phyloP scores from a whole-genome alignment of 1,140 invertebrate species.

The Neelides sp. region DNA sequence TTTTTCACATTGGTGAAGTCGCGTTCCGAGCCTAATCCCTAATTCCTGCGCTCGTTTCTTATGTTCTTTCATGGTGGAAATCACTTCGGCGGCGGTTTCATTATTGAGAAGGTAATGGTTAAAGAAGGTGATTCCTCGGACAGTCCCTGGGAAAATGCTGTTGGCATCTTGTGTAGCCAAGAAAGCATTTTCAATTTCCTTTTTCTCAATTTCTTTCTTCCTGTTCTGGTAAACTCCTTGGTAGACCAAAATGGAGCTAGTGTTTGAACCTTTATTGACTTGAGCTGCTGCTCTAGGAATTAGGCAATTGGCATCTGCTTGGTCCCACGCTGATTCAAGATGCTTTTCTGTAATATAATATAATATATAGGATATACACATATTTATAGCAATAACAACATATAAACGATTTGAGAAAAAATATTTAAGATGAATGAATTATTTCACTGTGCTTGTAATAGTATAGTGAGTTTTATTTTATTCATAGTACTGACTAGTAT shows the following conservation, averaged over 20 bases:
- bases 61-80: conserved; percentile 3
- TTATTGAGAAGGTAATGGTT: conserved; percentile 7
- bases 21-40: conserved; percentile 5
- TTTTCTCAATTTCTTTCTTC: neutral
- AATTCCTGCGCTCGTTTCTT: neutral
- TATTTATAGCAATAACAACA: too few species aligned
- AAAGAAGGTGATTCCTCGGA: conserved; percentile 14
- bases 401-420: too few species aligned
- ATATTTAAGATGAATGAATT: too few species aligned
- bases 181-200: conserved; percentile 16
- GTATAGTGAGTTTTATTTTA: too few species aligned
- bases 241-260: neutral
- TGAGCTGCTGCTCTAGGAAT: conserved; percentile 13
- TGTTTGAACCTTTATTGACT: conserved; percentile 7
- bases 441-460: too few species aligned
- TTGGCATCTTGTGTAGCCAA: conserved; percentile 8
- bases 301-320: conserved; percentile 10
- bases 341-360: too few species aligned
- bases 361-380: too few species aligned
- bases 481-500: too few species aligned
- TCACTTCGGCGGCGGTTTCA: neutral
- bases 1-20: conserved; percentile 9
- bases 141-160: conserved; percentile 5
- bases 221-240: conserved; percentile 16
- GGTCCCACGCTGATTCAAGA: conserved; percentile 23